A percentile compares a stretch with the other conserved stretches of the same genome.
phyloP scores from a whole-genome alignment of 1,140 invertebrate genomes.

The Drosophila bocqueti region DNA sequence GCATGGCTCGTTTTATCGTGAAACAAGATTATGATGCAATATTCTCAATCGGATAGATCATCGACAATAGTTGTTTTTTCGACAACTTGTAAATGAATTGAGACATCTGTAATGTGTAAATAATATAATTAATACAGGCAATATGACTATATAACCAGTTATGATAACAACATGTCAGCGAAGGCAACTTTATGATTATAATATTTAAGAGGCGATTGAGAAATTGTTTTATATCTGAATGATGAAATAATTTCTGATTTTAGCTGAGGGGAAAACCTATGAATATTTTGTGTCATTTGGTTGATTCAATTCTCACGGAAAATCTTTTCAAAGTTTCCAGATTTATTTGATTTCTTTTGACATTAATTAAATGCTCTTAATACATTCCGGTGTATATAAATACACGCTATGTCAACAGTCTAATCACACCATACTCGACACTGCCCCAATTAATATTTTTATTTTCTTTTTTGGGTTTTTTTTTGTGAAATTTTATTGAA shows the following conservation, averaged over 20 bases:
- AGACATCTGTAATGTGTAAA: constrained; percentile 33
- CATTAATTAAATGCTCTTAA: neutral
- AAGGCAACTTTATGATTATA: constrained; percentile 8
- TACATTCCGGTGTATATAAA: constrained; percentile 1
- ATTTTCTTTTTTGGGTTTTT: constrained; percentile 2
- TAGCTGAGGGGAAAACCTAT: neutral
- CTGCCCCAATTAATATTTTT: constrained; percentile 45
- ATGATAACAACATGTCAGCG: constrained; percentile 22
- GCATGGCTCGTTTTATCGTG: neutral
- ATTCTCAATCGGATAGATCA: constrained; percentile 24
- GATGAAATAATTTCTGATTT: constrained; percentile 9
- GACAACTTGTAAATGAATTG: constrained; percentile 30
- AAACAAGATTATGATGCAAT: constrained; percentile 42
- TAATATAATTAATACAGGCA: constrained; percentile 2
- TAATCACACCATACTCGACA: constrained; percentile 16
- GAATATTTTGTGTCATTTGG: neutral
- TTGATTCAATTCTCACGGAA: neutral
- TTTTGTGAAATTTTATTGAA: constrained; percentile 23
- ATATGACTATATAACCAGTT: constrained; percentile 23
- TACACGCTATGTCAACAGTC: neutral
- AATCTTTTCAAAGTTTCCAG: neutral
- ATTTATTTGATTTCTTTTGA: neutral
- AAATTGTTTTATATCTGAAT: neutral
- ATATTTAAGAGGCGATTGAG: neutral
- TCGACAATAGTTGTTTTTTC: constrained; percentile 15